A percentile compares a stretch with the other conserved stretches of the same genome.
Conservation (phyloP, 1,140 invertebrate species). For the Anastrepha obliqua region DNA sequence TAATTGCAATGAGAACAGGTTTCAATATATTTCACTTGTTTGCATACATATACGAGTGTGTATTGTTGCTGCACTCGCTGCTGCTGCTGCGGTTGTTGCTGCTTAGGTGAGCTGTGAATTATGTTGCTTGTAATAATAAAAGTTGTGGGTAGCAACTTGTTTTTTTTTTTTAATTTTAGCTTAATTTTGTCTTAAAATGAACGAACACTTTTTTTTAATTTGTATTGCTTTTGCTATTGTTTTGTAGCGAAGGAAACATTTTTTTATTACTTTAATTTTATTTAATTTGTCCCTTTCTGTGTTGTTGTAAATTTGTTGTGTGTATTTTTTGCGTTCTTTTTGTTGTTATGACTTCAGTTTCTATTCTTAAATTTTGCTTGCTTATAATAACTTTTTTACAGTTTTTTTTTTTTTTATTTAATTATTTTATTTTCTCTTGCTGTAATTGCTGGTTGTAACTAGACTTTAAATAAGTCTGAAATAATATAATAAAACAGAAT, state of each 20-base stretch:
- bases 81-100: background rate
- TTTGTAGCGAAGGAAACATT: background rate
- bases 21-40: background rate
- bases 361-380: too few relatives aligned
- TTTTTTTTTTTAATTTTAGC: background rate
- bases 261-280: too few relatives aligned
- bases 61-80: background rate
- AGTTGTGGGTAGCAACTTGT: constrained; percentile 38
- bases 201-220: constrained; percentile 21
- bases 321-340: background rate
- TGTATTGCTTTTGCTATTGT: background rate
- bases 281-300: too few relatives aligned
- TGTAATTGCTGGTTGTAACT: too few relatives aligned
- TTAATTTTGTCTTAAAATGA: background rate
- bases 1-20: too few relatives aligned
- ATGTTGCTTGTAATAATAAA: constrained; percentile 21
- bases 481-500: too few relatives aligned
- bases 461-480: too few relatives aligned
- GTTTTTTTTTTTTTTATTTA: too few relatives aligned
- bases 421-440: background rate
- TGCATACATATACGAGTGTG: too few relatives aligned
- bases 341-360: background rate
- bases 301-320: background rate
- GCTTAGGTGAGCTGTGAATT: constrained; percentile 3
- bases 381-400: too few relatives aligned